Percentiles rank a stretch among this genome's conserved stretches.
These are phyloP conservation scores for Papilio helenus DNA, from an alignment of 1,140 invertebrate genomes.

Conservation along the genomic window DNA sequence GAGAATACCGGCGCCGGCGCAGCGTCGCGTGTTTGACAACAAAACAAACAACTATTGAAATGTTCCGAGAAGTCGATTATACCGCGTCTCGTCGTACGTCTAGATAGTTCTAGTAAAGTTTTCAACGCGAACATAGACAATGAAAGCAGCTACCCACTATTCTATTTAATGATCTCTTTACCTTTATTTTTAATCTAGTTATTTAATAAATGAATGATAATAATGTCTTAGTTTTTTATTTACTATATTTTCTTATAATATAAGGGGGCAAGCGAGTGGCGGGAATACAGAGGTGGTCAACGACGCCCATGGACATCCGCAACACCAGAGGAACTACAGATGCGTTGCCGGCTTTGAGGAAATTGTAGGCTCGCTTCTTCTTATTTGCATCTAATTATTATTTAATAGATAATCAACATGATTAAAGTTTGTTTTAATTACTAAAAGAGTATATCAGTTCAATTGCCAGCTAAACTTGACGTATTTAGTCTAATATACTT, in stretches of 20 bases:
- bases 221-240: too few relatives aligned
- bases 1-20: not conserved
- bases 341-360: too few relatives aligned
- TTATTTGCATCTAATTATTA: not conserved
- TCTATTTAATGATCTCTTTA: not conserved
- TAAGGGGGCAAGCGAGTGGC: too few relatives aligned
- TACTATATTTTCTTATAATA: too few relatives aligned
- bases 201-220: not conserved
- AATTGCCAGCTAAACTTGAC: not conserved
- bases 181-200: not conserved
- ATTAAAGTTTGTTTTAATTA: not conserved
- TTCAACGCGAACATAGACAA: not conserved
- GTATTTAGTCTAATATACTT: too few relatives aligned
- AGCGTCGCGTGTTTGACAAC: not conserved
- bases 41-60: conserved; percentile 6
- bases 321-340: too few relatives aligned
- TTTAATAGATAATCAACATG: not conserved
- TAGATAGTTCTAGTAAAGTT: not conserved
- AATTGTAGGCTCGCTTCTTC: too few relatives aligned
- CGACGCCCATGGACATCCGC: too few relatives aligned
- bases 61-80: not conserved
- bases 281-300: too few relatives aligned
- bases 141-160: not conserved
- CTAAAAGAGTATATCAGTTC: not conserved
- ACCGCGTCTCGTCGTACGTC: not conserved